Conservation (phyloP, 2,888 invertebrate genomes). For the Chironomus riparius region DNA sequence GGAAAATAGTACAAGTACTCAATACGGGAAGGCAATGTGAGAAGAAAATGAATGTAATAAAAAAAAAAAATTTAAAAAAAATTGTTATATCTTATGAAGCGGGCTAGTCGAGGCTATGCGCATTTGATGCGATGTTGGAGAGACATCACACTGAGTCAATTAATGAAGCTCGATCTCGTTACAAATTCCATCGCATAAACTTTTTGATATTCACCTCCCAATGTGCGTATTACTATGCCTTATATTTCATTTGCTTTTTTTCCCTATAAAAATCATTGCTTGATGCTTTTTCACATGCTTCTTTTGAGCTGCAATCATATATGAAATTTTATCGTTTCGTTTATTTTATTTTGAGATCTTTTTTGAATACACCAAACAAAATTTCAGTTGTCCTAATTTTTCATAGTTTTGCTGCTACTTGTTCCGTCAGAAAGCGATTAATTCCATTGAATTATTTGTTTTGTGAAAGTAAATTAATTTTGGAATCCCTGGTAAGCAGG, state of each 20-base stretch:
- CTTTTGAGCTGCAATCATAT: not conserved
- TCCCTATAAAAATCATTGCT: not conserved
- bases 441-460: no score
- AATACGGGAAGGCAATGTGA: not conserved
- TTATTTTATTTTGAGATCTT: no score
- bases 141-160: slow-evolving; percentile 26
- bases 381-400: no score
- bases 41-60: not conserved
- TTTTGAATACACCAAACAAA: no score
- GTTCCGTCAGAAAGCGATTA: no score
- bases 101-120: not conserved
- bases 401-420: no score
- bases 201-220: slow-evolving; percentile 5
- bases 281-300: not conserved
- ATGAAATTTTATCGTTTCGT: no score
- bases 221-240: not conserved
- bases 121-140: not conserved
- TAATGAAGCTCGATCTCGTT: slow-evolving; percentile 26
- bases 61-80: not conserved
- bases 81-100: not conserved
- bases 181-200: slow-evolving; percentile 15
- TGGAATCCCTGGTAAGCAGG: no score
- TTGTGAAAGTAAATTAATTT: no score
- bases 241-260: not conserved
- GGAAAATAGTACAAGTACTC: not conserved